Percentiles rank a stretch among this genome's conserved stretches.
These are phyloP conservation scores for Corbicula japonica DNA, from an alignment of 2,888 invertebrate species.

Conservation along the genomic window DNA sequence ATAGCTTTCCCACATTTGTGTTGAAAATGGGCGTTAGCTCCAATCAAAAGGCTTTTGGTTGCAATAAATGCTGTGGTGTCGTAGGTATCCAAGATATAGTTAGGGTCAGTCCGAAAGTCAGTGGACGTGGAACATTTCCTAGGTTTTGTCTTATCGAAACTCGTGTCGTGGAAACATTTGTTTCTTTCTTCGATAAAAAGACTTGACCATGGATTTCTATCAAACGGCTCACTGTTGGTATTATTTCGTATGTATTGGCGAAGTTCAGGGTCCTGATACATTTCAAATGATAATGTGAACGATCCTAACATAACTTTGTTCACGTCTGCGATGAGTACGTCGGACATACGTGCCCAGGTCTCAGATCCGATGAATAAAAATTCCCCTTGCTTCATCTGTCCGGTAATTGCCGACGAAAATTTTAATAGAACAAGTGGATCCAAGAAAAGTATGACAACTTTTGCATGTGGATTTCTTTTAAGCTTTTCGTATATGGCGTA, in stretches of 20 bases:
- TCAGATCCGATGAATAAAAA: constrained; percentile 67
- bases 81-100: constrained; percentile 23
- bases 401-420: constrained; percentile 16
- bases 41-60: constrained; percentile 26
- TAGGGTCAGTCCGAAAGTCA: neutral
- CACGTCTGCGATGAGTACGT: constrained; percentile 12
- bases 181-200: too few relatives aligned
- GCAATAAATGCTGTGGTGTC: constrained; percentile 29
- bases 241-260: constrained; percentile 8
- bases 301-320: constrained; percentile 42
- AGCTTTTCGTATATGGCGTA: constrained; percentile 35
- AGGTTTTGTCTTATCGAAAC: constrained; percentile 36
- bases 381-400: constrained; percentile 38
- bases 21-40: constrained; percentile 7
- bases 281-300: constrained; percentile 38
- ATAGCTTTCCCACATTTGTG: constrained; percentile 20
- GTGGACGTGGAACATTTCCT: constrained; percentile 5
- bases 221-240: constrained; percentile 10
- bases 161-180: constrained; percentile 22
- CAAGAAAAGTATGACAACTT: constrained; percentile 57
- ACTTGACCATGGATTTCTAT: constrained; percentile 33
- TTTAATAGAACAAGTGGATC: constrained; percentile 34
- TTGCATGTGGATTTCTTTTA: constrained; percentile 44
- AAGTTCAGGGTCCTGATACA: constrained; percentile 22
- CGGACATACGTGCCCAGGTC: constrained; percentile 47